Evolutionary conservation across 2,797 vertebrate species (phyloP), one percentile per base, ranked within the genome.

Genomic region (Sitta carolinensis): DNA sequence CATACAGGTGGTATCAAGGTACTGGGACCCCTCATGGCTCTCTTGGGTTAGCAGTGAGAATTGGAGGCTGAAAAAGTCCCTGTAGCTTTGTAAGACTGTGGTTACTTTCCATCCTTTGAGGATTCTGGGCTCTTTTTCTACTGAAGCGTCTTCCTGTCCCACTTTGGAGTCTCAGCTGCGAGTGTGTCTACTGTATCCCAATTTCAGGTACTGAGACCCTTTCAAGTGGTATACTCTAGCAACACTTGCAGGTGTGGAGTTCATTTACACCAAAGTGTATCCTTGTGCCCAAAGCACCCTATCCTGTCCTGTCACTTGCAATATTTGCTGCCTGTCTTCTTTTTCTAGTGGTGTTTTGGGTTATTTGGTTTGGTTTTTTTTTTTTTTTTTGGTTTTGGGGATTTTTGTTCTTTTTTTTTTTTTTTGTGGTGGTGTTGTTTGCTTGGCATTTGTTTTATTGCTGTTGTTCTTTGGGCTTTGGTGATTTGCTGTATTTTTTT

Each of bases 291-390:
- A 80, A 70, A 89, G 34, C 38, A 42, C n/a, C n/a, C 19, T 34
- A 7, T 69, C 11, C 42, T 58, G 13, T 74, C 54, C 55, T 61
- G 40, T 21, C 40, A 34, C 21, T 59, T 66, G 47, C 38, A 72
- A 30, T 6, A 30, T 13, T 6, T 50, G 26, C 14, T 84, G 36
- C 21, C 34, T 36, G 4, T 29, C n/a, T 68, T 75, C 7, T 76
- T 79, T 79, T 54, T 45, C 7, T 40, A 7, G 11, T 48, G 13
- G 11, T 17, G 9, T 42, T 45, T 62, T 18, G 11, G 5, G 9
- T 13, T 5, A 0, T 4, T 43, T 45, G 43, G 20, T 32, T 21
- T 13, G 2, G 2, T 42, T 11, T 4, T 4, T 68, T 42, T 11
- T 10, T 40, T 40, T 5, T 69, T 27, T 48, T 68, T 34, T 10